These are phyloP conservation scores for Boleophthalmus pectinirostris DNA, from an alignment of 2,113 vertebrate genomes.

Conservation along the genomic window DNA sequence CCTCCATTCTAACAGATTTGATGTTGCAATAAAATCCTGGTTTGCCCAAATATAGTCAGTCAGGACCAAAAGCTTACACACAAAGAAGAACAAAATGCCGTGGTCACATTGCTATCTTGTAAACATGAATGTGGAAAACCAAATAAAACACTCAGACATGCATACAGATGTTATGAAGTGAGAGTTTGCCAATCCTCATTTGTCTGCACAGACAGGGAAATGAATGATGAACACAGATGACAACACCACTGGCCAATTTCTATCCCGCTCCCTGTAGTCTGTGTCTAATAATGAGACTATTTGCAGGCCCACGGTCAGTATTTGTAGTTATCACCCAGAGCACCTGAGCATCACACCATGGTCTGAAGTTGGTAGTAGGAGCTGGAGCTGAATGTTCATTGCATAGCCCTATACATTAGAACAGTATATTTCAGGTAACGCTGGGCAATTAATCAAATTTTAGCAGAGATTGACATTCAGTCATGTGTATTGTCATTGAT, in stretches of 20 bases:
- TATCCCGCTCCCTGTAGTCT: constrained; percentile 8
- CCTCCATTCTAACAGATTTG: too few species aligned
- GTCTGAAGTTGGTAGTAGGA: constrained; percentile 16
- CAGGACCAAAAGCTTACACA: too few species aligned
- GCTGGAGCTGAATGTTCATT: too few species aligned
- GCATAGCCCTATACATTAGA: too few species aligned
- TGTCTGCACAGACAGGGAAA: constrained; percentile 6
- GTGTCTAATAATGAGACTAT: constrained; percentile 41
- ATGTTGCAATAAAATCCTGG: too few species aligned
- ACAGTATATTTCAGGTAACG: too few species aligned
- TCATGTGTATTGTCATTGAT: too few species aligned
- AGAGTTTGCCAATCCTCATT: constrained; percentile 4
- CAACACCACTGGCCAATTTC: constrained; percentile 21
- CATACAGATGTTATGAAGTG: background rate
- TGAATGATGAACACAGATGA: constrained; percentile 27
- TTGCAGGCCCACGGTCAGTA: constrained; percentile 55
- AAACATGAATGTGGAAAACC: background rate
- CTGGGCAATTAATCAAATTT: too few species aligned
- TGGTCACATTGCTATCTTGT: background rate
- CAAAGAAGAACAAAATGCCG: background rate
- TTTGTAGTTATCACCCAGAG: constrained; percentile 41
- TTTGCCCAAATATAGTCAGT: background rate
- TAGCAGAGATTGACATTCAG: too few species aligned
- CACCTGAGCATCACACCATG: constrained; percentile 35
- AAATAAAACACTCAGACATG: background rate